phyloP scores from a whole-genome alignment of 2,113 vertebrate genomes.

The Oreochromis niloticus region DNA sequence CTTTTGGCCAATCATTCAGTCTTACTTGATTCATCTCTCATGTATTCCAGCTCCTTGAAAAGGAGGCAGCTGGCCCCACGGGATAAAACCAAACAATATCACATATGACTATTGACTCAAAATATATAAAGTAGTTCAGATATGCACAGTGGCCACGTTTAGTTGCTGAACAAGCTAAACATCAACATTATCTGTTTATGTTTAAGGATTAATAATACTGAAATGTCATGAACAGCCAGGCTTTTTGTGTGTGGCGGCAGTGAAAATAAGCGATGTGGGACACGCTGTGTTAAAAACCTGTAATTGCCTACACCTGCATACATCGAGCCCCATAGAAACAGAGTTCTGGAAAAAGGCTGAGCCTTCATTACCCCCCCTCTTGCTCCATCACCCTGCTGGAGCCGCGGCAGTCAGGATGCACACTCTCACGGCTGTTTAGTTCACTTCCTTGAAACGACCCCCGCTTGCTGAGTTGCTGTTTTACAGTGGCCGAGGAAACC shows the following conservation, averaged over 20 bases:
- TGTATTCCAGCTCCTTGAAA: conserved; percentile 2
- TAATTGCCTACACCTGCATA: conserved; percentile 16
- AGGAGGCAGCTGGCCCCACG: not conserved
- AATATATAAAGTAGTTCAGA: not conserved
- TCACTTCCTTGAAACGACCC: conserved; percentile 52
- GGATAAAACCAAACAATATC: not conserved
- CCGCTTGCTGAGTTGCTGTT: conserved; percentile 35
- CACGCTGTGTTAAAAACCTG: not conserved
- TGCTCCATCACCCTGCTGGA: not conserved
- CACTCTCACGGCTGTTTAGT: conserved; percentile 47
- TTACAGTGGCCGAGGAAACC: conserved; percentile 44
- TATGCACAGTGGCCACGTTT: not conserved
- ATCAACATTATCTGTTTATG: not conserved
- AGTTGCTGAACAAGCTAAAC: not conserved
- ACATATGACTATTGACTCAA: not conserved
- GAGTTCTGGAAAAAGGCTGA: not conserved
- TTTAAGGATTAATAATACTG: not conserved
- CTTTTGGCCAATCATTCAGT: not conserved
- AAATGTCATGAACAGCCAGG: not conserved
- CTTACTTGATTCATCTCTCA: not conserved
- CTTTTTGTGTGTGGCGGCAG: not conserved
- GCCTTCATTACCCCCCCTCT: not conserved
- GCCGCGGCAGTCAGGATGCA: conserved; percentile 45
- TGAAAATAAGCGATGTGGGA: not conserved
- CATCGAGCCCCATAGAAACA: not conserved